Evolutionary conservation across 2,113 vertebrate genomes (phyloP).

Genomic region (Polypterus senegalus): DNA sequence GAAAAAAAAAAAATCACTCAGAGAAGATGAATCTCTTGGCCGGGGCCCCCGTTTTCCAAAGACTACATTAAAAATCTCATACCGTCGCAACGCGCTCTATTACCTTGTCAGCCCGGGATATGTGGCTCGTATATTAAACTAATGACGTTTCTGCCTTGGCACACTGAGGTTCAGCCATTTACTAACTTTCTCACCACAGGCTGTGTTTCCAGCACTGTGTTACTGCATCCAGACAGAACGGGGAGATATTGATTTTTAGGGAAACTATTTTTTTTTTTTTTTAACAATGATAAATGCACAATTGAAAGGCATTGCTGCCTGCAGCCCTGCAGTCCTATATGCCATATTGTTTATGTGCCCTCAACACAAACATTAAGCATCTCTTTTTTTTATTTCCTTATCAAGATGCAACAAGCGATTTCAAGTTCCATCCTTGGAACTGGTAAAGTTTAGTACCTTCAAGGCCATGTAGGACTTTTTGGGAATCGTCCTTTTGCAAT

Average conservation of each 20-base stretch:
- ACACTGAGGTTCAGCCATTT: neutral
- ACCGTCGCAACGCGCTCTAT: conserved; percentile 8
- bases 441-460: too few species aligned
- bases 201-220: neutral
- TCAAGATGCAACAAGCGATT: conserved; percentile 12
- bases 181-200: neutral
- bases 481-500: too few species aligned
- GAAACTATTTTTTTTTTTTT: neutral
- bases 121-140: conserved; percentile 1
- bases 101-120: conserved; percentile 18
- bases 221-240: neutral
- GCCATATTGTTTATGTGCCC: conserved; percentile 37
- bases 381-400: conserved; percentile 1
- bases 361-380: conserved; percentile 32
- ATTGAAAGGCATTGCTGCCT: neutral
- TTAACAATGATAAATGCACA: conserved; percentile 6
- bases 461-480: too few species aligned
- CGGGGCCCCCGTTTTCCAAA: conserved; percentile 12
- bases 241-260: neutral
- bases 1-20: conserved; percentile 39
- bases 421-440: neutral
- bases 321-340: conserved; percentile 25
- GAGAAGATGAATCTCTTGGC: conserved; percentile 37
- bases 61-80: conserved; percentile 21
- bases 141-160: conserved; percentile 1